Percentiles rank a stretch among this genome's conserved stretches.
Evolutionary conservation across 1,140 invertebrate species (phyloP).

Genomic region (Eriocheir sinensis): DNA sequence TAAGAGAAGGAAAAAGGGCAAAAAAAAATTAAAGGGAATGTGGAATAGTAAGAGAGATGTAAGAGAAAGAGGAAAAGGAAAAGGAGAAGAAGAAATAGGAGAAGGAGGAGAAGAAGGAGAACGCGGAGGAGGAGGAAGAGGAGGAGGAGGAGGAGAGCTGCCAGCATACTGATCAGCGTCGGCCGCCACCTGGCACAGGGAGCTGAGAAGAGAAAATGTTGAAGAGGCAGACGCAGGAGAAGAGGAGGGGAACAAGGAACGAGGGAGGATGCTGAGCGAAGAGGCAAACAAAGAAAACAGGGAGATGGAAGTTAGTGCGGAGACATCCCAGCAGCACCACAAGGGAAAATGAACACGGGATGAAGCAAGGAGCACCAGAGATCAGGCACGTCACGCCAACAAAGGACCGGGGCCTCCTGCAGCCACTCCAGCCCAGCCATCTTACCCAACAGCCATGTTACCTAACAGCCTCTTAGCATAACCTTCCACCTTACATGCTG

Average conservation of each 20-base stretch:
- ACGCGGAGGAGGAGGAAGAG: slow-evolving; percentile 1
- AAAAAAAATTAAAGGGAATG: neutral
- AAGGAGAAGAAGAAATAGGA: neutral
- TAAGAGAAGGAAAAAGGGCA: neutral
- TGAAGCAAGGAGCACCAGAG: neutral
- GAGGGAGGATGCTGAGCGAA: neutral
- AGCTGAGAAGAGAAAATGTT: too few species aligned
- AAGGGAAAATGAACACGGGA: neutral
- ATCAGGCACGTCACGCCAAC: neutral
- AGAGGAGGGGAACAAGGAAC: neutral
- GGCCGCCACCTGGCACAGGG: too few species aligned
- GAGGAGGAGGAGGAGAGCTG: slow-evolving; percentile 18
- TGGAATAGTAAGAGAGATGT: neutral
- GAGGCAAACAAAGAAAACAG: slow-evolving; percentile 6
- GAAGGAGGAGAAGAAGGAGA: neutral
- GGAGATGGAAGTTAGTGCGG: neutral
- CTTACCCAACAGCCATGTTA: neutral
- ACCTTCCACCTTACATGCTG: too few species aligned
- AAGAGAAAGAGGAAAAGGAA: neutral
- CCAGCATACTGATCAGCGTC: neutral
- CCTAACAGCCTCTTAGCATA: neutral
- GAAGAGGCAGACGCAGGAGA: slow-evolving; percentile 16
- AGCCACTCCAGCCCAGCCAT: neutral
- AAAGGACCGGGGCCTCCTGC: neutral
- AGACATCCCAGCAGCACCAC: neutral